Conservation (phyloP, 1,140 invertebrate species). For the Euglossa dilemma region DNA sequence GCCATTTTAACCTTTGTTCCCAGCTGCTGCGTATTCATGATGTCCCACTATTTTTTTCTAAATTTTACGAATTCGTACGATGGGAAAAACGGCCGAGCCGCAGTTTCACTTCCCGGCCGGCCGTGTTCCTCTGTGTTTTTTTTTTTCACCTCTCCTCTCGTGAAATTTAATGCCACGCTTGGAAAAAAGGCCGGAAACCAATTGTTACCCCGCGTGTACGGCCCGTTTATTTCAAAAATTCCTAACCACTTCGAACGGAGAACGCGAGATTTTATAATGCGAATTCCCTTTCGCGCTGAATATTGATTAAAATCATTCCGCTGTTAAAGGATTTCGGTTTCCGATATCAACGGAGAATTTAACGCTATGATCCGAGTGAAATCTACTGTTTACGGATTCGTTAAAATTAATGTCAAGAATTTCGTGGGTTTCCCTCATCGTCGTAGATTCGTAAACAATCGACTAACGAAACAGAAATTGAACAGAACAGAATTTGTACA, state of each 20-base stretch:
- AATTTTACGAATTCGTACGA: constrained; percentile 22
- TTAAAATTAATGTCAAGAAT: too few relatives aligned
- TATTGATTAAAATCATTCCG: not conserved
- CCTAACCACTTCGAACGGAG: not conserved
- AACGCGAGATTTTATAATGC: not conserved
- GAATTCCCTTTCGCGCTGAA: not conserved
- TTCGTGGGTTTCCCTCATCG: too few relatives aligned
- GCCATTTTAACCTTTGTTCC: constrained; percentile 2
- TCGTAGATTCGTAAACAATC: too few relatives aligned
- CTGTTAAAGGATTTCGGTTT: not conserved
- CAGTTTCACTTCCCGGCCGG: constrained; percentile 15
- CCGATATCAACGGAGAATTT: too few relatives aligned
- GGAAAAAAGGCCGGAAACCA: constrained; percentile 28
- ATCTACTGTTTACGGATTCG: too few relatives aligned
- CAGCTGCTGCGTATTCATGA: constrained; percentile 1
- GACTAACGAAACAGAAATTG: too few relatives aligned
- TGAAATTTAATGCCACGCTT: constrained; percentile 73
- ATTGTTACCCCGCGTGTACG: not conserved
- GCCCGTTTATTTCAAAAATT: not conserved
- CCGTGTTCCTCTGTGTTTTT: too few relatives aligned
- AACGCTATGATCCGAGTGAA: not conserved
- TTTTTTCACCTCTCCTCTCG: constrained; percentile 40
- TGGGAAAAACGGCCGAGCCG: constrained; percentile 19
- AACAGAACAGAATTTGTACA: too few relatives aligned
- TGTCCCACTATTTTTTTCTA: constrained; percentile 33